These are phyloP conservation scores for Muscina levida DNA, from an alignment of 2,888 invertebrate genomes.

Conservation along the genomic window DNA sequence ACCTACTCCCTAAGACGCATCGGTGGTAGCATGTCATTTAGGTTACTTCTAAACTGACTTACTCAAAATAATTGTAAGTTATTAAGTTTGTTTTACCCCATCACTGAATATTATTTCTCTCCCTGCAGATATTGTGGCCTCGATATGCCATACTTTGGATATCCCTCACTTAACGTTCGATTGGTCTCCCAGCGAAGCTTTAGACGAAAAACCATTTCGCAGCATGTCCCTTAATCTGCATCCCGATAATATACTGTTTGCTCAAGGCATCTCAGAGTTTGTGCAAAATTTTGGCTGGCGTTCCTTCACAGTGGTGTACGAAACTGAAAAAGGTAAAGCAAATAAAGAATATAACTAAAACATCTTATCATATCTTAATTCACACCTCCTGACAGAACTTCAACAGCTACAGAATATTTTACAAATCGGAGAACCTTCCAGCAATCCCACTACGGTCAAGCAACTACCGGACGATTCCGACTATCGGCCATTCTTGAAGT, in stretches of 20 bases:
- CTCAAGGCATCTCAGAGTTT: slow-evolving; percentile 86
- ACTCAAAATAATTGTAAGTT: no score
- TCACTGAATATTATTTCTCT: no score
- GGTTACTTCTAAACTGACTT: no score
- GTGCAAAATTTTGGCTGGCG: slow-evolving; percentile 89
- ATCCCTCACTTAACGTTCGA: slow-evolving; percentile 84
- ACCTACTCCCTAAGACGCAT: no score
- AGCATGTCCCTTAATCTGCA: slow-evolving; percentile 85
- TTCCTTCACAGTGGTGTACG: slow-evolving; percentile 90
- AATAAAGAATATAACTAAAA: not conserved
- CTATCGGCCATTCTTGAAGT: slow-evolving; percentile 86
- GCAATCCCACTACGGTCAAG: slow-evolving; percentile 85
- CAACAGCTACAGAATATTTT: slow-evolving; percentile 89
- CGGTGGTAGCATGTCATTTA: no score
- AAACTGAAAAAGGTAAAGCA: slow-evolving; percentile 86
- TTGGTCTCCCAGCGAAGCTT: slow-evolving; percentile 81
- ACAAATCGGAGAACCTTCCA: slow-evolving; percentile 85
- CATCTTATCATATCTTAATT: not conserved
- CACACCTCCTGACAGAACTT: slow-evolving; percentile 81
- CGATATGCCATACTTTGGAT: slow-evolving; percentile 84
- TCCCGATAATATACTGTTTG: slow-evolving; percentile 84
- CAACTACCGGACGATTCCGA: slow-evolving; percentile 81
- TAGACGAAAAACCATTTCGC: slow-evolving; percentile 79
- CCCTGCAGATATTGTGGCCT: slow-evolving; percentile 78
- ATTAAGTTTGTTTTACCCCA: no score